Base-by-base conservation (phyloP, 2,797 vertebrate genomes). In the Cichlasoma orientale region DNA sequence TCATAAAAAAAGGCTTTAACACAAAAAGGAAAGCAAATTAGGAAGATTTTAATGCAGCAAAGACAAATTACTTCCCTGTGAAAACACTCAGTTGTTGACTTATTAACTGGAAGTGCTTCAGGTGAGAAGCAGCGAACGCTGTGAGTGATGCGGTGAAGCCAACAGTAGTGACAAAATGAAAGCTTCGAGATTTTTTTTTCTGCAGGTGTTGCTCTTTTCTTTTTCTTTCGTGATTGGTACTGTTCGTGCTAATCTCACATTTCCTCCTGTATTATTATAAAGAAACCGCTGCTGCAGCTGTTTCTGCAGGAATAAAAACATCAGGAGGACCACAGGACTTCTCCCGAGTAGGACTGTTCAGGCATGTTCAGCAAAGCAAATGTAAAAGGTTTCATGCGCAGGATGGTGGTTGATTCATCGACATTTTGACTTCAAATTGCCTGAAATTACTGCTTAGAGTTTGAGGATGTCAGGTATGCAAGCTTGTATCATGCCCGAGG, bases 301-400 rank as follows among this genome's bases (percentile, higher is more conserved):
- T 78, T 71, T 73, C 53, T 84, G 82, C 19, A 79, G 80, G 86
- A 90, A 83, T 77, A 68, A 82, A 82, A 88, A 85, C 84, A 83
- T 83, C 69, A 80, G 80, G 72, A 68, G 75, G 85, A 82, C 69
- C 73, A 54, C 74, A 29, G 61, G 70, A 77, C 58, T 71, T 75
- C 75, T 75, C 77, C 82, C 84, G 73, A n/a, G 50, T 23, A 79
- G 61, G 29, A 59, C 33, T 58, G 53, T 56, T 69, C 38, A 72
- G 75, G 44, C 74, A 53, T 47, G 72, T 82, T 76, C 25, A 47
- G 11, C 41, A 55, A 57, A 63, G 63, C 9, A 68, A 75, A 84
- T 56, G 75, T 52, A 72, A 86, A 84, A 76, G 8, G 54, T 71
- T 71, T 79, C 53, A 38, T 4, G 7, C 12, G 19, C 47, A 55